Percentiles rank a stretch among this genome's conserved stretches.
phyloP scores from a whole-genome alignment of 2,888 invertebrate species.

The Sminthurinus aureus region DNA sequence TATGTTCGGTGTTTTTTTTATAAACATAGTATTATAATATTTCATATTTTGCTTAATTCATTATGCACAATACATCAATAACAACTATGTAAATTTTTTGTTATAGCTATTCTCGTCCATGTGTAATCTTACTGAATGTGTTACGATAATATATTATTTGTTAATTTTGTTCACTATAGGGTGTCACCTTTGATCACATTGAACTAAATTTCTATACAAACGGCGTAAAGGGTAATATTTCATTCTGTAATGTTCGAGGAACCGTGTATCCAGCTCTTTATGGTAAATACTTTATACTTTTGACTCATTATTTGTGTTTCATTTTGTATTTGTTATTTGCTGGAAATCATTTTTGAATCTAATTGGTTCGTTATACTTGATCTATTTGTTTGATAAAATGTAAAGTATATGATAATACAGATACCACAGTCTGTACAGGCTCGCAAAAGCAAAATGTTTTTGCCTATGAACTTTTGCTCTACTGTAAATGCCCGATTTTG shows the following conservation, averaged over 20 bases:
- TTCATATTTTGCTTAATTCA: constrained; percentile 3
- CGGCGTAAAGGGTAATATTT: constrained; percentile 84
- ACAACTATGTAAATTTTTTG: no score
- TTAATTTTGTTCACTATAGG: constrained; percentile 66
- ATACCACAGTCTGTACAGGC: no score
- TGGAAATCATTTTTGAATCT: background rate
- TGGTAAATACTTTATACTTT: constrained; percentile 70
- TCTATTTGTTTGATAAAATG: no score
- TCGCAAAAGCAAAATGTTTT: no score
- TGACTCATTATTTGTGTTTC: background rate
- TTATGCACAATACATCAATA: no score
- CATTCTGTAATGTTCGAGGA: constrained; percentile 87
- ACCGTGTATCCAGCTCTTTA: constrained; percentile 91
- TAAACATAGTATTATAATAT: background rate
- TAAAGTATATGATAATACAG: no score
- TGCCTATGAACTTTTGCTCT: no score
- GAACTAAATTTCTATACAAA: constrained; percentile 94
- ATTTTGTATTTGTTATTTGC: background rate
- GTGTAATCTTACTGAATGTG: no score
- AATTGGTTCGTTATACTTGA: no score
- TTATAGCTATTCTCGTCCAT: no score
- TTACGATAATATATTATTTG: no score
- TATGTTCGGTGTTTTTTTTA: constrained; percentile 24
- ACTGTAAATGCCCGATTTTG: no score
- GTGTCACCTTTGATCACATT: constrained; percentile 94